These are phyloP conservation scores for Coptodon rendalli DNA, from an alignment of 2,113 vertebrate genomes.

Conservation along the genomic window DNA sequence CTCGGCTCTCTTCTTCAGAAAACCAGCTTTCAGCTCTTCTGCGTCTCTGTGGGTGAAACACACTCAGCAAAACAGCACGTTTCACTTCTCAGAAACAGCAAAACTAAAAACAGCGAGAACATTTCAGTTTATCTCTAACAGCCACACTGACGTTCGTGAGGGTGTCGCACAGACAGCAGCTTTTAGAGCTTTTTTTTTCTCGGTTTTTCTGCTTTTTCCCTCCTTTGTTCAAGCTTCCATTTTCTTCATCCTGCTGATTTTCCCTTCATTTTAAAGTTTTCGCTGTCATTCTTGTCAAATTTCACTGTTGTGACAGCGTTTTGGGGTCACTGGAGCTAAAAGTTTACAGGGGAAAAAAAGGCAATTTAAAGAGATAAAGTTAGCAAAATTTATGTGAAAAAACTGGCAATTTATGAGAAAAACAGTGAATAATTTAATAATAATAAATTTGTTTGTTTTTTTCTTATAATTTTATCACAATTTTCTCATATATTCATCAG, in stretches of 20 bases:
- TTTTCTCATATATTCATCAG: not conserved
- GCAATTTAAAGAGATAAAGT: not conserved
- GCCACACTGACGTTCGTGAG: fast-evolving
- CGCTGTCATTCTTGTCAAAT: fast-evolving
- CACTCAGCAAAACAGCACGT: not conserved
- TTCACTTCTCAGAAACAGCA: not conserved
- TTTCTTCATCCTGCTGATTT: not conserved
- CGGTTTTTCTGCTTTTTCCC: not conserved
- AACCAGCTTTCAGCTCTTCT: not conserved
- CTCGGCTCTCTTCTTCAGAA: not conserved
- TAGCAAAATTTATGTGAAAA: fast-evolving
- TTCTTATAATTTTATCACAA: not conserved
- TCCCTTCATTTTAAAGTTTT: not conserved
- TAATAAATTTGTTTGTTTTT: fast-evolving
- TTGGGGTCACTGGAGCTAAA: fast-evolving
- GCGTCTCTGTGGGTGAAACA: not conserved
- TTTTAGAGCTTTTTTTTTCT: not conserved
- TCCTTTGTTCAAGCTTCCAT: not conserved
- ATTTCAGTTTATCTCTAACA: fast-evolving
- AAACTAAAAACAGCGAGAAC: not conserved
- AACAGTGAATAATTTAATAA: not conserved
- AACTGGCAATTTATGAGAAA: not conserved
- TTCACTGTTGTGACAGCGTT: not conserved
- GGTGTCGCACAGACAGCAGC: fast-evolving
- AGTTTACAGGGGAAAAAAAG: not conserved